These are phyloP conservation scores for Heterohyrax brucei DNA, from an alignment of 2,797 vertebrate genomes.

Conservation along the genomic window DNA sequence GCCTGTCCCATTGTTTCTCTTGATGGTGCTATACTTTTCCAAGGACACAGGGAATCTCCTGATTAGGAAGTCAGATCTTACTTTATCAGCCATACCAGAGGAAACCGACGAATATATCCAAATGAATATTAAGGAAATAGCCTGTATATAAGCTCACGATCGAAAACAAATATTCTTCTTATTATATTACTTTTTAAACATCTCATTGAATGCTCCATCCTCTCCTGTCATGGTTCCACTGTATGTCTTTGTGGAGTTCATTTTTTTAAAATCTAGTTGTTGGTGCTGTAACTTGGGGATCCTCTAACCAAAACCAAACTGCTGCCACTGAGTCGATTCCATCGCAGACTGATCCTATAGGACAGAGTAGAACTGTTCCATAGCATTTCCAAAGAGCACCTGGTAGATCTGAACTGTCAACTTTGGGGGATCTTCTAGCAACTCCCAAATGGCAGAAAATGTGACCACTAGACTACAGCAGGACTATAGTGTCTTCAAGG, in stretches of 20 bases:
- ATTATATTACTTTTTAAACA: neutral
- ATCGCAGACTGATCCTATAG: too few relatives aligned
- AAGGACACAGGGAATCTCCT: neutral
- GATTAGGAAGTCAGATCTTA: slow-evolving; percentile 28
- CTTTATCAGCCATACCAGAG: neutral
- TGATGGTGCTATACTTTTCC: slow-evolving; percentile 22
- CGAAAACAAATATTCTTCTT: neutral
- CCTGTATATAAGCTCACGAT: neutral
- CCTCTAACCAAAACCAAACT: too few relatives aligned
- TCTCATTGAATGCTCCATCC: neutral
- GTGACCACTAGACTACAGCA: neutral
- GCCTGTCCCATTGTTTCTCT: neutral
- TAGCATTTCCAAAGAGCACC: too few relatives aligned
- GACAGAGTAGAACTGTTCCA: too few relatives aligned
- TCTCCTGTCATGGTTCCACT: neutral
- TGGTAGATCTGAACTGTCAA: too few relatives aligned
- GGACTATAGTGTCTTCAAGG: neutral
- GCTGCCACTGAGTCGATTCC: too few relatives aligned
- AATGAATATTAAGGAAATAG: neutral
- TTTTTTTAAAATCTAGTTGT: neutral
- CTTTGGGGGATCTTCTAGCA: neutral
- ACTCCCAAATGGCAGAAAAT: neutral
- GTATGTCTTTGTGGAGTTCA: neutral
- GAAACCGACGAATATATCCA: neutral
- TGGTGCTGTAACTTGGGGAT: neutral